These are phyloP conservation scores for Acinonyx jubatus DNA, from an alignment of 2,113 vertebrate species.

Conservation along the genomic window DNA sequence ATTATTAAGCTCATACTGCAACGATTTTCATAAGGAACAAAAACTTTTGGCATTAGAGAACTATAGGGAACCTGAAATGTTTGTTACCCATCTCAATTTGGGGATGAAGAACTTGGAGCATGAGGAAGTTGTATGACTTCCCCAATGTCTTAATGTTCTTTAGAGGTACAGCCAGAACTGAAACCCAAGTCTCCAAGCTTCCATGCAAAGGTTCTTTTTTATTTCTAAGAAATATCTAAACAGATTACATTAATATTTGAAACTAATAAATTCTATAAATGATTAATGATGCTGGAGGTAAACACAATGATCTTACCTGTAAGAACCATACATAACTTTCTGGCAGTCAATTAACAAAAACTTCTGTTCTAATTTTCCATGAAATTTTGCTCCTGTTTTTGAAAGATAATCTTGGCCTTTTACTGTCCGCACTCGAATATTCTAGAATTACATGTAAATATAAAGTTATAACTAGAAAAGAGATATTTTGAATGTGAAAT, in stretches of 20 bases:
- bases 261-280: conserved; percentile 9
- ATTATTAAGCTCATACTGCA: neutral
- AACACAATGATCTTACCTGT: conserved; percentile 89
- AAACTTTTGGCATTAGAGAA: neutral
- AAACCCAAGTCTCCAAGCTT: neutral
- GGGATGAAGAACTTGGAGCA: neutral
- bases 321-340: conserved; percentile 95
- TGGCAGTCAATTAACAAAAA: conserved; percentile 96
- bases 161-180: neutral
- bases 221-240: neutral
- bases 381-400: conserved; percentile 95
- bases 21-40: neutral
- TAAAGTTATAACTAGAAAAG: neutral
- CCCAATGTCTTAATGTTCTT: neutral
- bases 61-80: neutral
- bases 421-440: conserved; percentile 95
- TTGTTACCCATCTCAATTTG: neutral
- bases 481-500: neutral
- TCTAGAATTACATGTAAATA: conserved; percentile 86
- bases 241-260: neutral
- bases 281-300: neutral
- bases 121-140: neutral
- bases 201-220: neutral
- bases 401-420: conserved; percentile 95
- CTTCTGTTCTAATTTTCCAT: conserved; percentile 95